phyloP scores from a whole-genome alignment of 1,140 invertebrate species.

The Pseudobourletiella spinata region DNA sequence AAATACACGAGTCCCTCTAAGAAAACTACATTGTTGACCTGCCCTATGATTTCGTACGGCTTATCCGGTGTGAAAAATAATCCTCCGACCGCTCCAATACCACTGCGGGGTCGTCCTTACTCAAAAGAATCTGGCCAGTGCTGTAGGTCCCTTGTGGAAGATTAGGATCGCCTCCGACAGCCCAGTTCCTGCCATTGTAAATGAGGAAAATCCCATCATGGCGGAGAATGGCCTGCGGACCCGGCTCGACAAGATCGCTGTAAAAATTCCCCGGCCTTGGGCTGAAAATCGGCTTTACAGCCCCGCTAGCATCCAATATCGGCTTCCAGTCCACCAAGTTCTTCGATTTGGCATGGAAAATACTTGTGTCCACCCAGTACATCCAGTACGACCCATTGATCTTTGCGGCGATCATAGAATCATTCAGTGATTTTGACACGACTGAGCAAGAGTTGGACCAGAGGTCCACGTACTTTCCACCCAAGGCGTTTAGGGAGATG shows the following conservation, averaged over 20 bases:
- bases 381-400: conserved; percentile 31
- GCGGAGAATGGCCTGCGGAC: conserved; percentile 26
- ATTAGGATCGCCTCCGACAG: conserved; percentile 15
- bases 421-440: conserved; percentile 2
- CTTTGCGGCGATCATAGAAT: conserved; percentile 18
- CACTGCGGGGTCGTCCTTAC: background rate
- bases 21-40: conserved; percentile 32
- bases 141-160: conserved; percentile 26
- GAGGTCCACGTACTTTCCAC: conserved; percentile 7
- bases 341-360: conserved; percentile 16
- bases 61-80: conserved; percentile 32
- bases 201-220: conserved; percentile 28
- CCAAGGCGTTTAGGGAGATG: conserved; percentile 12
- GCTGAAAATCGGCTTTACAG: conserved; percentile 10
- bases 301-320: background rate
- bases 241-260: conserved; percentile 29
- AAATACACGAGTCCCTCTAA: conserved; percentile 27
- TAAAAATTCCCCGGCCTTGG: conserved; percentile 27
- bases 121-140: conserved; percentile 24
- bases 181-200: conserved; percentile 24
- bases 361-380: conserved; percentile 30
- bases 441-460: conserved; percentile 33
- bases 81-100: conserved; percentile 9
- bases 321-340: conserved; percentile 28
- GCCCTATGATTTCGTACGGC: conserved; percentile 26